phyloP scores from a whole-genome alignment of 2,888 invertebrate species.

The Parnassius mnemosyne region DNA sequence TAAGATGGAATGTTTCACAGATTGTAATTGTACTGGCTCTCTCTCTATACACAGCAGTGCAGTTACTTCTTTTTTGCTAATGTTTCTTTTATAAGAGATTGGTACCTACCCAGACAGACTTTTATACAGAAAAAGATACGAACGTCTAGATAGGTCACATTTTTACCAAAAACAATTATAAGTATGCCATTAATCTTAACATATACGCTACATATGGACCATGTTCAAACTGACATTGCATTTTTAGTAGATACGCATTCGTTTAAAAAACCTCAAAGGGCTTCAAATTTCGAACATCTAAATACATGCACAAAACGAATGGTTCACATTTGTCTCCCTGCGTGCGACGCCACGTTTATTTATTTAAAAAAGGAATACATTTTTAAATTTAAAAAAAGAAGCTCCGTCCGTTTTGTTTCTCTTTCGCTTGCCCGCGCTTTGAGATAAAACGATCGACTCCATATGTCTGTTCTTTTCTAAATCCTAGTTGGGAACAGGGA shows the following conservation, averaged over 20 bases:
- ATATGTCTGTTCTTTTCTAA: conserved; percentile 30
- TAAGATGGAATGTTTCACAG: too few relatives aligned
- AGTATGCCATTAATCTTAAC: conserved; percentile 11
- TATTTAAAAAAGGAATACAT: conserved; percentile 49
- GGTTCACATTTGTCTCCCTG: conserved; percentile 61
- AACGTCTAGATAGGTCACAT: too few relatives aligned
- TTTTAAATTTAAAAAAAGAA: conserved; percentile 49
- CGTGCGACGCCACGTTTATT: conserved; percentile 50
- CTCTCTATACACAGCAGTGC: too few relatives aligned
- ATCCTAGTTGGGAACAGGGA: conserved; percentile 34
- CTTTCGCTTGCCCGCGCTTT: conserved; percentile 47
- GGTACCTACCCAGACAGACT: too few relatives aligned
- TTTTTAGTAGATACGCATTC: conserved; percentile 19
- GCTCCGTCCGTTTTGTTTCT: conserved; percentile 55
- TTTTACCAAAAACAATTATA: too few relatives aligned
- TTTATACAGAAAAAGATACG: too few relatives aligned
- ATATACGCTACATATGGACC: conserved; percentile 7
- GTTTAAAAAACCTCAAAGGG: conserved; percentile 33
- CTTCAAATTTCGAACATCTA: conserved; percentile 47
- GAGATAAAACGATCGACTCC: conserved; percentile 33
- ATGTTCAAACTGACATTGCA: conserved; percentile 11
- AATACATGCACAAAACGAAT: conserved; percentile 52
- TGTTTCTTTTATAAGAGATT: too few relatives aligned
- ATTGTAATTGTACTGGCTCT: too few relatives aligned
- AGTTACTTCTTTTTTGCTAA: too few relatives aligned